Evolutionary conservation across 2,113 vertebrate genomes (phyloP).

Genomic region (Peromyscus californicus): DNA sequence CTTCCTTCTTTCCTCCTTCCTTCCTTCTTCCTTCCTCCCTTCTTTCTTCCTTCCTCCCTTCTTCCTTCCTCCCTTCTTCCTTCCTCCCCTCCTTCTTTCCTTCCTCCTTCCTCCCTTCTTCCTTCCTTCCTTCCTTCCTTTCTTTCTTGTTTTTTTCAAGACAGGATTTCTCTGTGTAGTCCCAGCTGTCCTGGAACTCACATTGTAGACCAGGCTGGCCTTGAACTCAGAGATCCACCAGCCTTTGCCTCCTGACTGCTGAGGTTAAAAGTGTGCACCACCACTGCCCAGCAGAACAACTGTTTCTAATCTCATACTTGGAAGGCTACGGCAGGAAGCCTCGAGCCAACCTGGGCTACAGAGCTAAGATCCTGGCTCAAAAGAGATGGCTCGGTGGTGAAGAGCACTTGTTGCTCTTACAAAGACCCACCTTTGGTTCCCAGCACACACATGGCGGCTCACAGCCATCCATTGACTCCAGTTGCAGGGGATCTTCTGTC

Average conservation of each 20-base stretch:
- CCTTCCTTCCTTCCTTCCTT: neutral
- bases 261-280: neutral
- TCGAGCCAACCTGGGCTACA: neutral
- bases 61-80: too few species aligned
- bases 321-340: neutral
- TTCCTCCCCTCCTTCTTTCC: too few species aligned
- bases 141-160: neutral
- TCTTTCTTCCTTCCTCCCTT: too few species aligned
- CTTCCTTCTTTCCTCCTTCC: too few species aligned
- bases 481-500: neutral
- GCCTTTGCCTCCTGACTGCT: neutral
- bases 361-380: neutral
- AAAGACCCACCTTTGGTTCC: neutral
- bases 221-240: neutral
- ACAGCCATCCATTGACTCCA: neutral
- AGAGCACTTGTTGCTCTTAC: neutral
- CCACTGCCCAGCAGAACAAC: neutral
- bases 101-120: too few species aligned
- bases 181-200: neutral
- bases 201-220: neutral
- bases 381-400: neutral
- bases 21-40: too few species aligned
- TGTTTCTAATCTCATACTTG: neutral
- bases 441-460: neutral
- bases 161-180: neutral